Evolutionary conservation across 1,140 invertebrate genomes (phyloP).

Genomic region (Mercenaria mercenaria): DNA sequence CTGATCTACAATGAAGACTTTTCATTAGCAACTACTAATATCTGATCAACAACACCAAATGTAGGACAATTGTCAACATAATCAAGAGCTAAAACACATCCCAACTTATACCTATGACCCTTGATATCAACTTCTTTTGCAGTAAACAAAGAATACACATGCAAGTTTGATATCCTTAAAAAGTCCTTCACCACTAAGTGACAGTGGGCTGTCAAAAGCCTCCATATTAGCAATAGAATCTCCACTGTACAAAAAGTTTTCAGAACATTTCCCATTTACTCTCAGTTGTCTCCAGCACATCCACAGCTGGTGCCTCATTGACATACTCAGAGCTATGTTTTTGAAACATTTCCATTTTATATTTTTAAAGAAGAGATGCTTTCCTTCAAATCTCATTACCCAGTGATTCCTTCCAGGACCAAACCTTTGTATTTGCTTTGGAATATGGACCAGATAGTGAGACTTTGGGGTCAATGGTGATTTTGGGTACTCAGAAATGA

Average conservation of each 20-base stretch:
- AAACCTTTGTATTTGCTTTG: not conserved
- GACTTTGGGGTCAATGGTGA: not conserved
- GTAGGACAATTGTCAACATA: not conserved
- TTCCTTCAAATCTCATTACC: conserved; percentile 49
- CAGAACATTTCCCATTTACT: not conserved
- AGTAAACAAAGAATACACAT: not conserved
- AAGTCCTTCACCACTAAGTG: too few species aligned
- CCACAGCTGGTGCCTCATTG: not conserved
- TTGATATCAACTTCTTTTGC: not conserved
- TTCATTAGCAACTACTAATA: not conserved
- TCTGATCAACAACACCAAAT: not conserved
- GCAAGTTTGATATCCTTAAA: not conserved
- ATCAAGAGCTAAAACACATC: not conserved
- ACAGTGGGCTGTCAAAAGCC: not conserved
- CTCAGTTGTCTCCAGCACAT: conserved; percentile 9
- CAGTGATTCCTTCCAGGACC: not conserved
- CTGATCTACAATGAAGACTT: not conserved
- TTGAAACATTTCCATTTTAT: conserved; percentile 3
- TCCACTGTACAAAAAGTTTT: not conserved
- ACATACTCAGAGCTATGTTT: not conserved
- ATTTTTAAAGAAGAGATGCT: conserved; percentile 10
- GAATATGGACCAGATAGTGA: conserved; percentile 53
- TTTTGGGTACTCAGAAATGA: conserved; percentile 2
- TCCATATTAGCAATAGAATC: not conserved
- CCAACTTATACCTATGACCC: not conserved